Conservation (phyloP, 2,113 vertebrate genomes). For the Phyllostomus discolor region DNA sequence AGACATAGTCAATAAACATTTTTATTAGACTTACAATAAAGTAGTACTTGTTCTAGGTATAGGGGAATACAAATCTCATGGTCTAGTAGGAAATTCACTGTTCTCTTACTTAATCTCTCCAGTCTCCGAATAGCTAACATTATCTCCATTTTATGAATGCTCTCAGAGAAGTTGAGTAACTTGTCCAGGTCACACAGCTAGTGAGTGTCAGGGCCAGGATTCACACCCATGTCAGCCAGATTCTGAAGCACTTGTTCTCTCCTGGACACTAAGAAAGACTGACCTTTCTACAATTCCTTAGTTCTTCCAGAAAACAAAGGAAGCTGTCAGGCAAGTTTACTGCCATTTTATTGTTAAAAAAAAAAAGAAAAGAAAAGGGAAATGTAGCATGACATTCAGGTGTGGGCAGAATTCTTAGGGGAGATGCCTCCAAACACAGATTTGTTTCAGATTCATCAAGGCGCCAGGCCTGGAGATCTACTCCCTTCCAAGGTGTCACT, state of each 20-base stretch:
- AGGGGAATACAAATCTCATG: background rate
- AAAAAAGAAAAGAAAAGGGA: background rate
- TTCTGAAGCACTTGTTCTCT: background rate
- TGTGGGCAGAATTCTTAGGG: background rate
- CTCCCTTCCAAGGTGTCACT: background rate
- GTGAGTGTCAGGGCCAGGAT: background rate
- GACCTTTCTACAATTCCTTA: background rate
- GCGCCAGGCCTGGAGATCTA: background rate
- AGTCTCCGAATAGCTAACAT: background rate
- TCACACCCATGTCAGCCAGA: background rate
- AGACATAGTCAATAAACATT: background rate
- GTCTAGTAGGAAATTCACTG: background rate
- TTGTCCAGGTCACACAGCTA: background rate
- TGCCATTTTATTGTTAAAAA: background rate
- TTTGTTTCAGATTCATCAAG: background rate
- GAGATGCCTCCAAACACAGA: background rate
- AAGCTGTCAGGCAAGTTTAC: background rate
- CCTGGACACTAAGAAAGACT: background rate
- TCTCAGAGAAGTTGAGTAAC: background rate
- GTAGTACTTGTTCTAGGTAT: background rate
- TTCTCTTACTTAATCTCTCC: background rate
- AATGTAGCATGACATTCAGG: background rate
- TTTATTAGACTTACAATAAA: background rate
- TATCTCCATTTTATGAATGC: background rate
- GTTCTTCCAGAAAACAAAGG: constrained; percentile 34